Percentiles rank a stretch among this genome's conserved stretches.
These are phyloP conservation scores for Takifugu rubripes DNA, from an alignment of 2,797 vertebrate genomes.

Conservation along the genomic window DNA sequence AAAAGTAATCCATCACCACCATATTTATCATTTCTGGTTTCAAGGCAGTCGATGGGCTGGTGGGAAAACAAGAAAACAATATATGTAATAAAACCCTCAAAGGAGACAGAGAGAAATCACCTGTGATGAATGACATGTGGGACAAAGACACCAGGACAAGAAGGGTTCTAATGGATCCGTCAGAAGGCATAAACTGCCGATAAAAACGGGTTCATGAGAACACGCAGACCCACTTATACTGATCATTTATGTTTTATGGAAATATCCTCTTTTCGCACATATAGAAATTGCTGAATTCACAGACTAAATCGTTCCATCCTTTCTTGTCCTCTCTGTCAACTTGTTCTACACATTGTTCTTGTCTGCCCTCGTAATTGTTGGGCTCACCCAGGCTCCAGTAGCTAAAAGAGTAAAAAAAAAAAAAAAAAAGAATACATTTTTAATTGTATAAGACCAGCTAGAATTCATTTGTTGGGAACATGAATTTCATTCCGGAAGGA, in stretches of 20 bases:
- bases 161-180: background rate
- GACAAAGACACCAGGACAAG: no score
- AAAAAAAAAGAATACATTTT: background rate
- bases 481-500: background rate
- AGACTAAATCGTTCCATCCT: conserved; percentile 14
- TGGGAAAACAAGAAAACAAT: no score
- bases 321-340: no score
- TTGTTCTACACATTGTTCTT: conserved; percentile 18
- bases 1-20: no score
- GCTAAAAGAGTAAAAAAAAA: no score
- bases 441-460: no score
- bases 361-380: background rate
- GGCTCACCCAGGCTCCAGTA: conserved; percentile 6
- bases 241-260: background rate
- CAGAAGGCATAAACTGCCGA: background rate
- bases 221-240: background rate
- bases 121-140: no score
- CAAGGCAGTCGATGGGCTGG: no score
- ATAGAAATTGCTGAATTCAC: conserved; percentile 4
- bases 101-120: no score
- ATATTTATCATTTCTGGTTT: no score
- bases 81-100: no score
- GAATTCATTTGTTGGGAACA: no score
- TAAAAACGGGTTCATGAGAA: background rate
- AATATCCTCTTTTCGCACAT: conserved; percentile 20